These are phyloP conservation scores for Himalopsyche tibetana DNA, from an alignment of 2,888 invertebrate species.

Conservation along the genomic window DNA sequence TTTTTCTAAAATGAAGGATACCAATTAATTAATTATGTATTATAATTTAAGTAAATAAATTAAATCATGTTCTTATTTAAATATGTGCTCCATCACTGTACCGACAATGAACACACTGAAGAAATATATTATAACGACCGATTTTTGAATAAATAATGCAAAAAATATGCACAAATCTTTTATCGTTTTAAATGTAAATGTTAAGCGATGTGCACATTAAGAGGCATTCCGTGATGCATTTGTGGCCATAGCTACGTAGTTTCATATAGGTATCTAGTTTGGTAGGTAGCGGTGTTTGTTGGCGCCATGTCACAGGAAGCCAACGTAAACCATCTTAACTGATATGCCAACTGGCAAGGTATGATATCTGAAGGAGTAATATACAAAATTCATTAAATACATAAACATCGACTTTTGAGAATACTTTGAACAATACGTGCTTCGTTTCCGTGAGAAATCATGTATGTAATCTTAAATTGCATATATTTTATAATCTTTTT, in stretches of 20 bases:
- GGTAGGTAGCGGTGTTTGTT: not conserved
- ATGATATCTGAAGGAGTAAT: too few species aligned
- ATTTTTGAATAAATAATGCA: slow-evolving; percentile 28
- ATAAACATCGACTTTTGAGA: too few species aligned
- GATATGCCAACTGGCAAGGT: too few species aligned
- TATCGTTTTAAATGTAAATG: slow-evolving; percentile 39
- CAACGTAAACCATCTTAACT: not conserved
- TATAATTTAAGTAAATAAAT: too few species aligned
- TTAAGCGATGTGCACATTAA: slow-evolving; percentile 35
- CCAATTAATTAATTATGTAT: too few species aligned
- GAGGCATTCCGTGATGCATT: slow-evolving; percentile 27
- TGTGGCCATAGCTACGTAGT: not conserved
- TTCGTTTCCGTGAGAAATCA: too few species aligned
- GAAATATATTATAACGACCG: not conserved
- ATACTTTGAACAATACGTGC: too few species aligned
- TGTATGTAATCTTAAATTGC: too few species aligned
- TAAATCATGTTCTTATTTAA: too few species aligned
- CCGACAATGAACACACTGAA: not conserved
- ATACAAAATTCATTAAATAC: too few species aligned
- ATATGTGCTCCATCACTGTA: not conserved
- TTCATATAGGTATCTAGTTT: not conserved
- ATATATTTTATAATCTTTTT: too few species aligned
- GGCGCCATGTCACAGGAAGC: not conserved
- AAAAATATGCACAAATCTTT: slow-evolving; percentile 11
- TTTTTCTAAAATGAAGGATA: too few species aligned